Percentiles rank a stretch among this genome's conserved stretches.
phyloP scores from a whole-genome alignment of 2,113 vertebrate genomes.

The Machaerirhynchus nigripectus region DNA sequence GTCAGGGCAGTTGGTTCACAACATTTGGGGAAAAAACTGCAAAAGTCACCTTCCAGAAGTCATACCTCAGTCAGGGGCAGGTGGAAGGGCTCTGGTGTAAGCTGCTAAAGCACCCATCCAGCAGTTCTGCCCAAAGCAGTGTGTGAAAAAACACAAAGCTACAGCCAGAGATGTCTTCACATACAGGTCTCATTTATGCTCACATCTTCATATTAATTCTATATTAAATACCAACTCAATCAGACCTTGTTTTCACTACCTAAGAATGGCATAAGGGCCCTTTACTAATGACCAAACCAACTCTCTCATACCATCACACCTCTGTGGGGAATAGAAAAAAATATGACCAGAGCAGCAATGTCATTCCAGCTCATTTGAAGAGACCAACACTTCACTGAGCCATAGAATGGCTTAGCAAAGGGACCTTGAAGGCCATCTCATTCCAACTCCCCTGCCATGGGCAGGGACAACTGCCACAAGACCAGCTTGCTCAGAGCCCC shows the following conservation, averaged over 20 bases:
- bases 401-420: not conserved
- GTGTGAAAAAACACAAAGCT: not conserved
- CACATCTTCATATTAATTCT: not conserved
- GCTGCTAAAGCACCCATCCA: not conserved
- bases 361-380: not conserved
- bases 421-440: not conserved
- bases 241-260: not conserved
- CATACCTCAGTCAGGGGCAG: fast-evolving
- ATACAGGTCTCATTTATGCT: not conserved
- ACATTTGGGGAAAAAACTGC: not conserved
- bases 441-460: not conserved
- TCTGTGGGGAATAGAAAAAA: not conserved
- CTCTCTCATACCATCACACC: not conserved
- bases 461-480: not conserved
- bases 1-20: not conserved
- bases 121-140: not conserved
- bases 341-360: not conserved
- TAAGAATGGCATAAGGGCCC: not conserved
- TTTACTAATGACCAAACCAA: not conserved
- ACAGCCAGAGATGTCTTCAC: not conserved
- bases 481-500: not conserved
- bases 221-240: not conserved
- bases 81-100: not conserved
- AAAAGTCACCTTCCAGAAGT: not conserved
- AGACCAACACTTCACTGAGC: not conserved